phyloP scores from a whole-genome alignment of 2,113 vertebrate species.

The Myanophis thanlyinensis region DNA sequence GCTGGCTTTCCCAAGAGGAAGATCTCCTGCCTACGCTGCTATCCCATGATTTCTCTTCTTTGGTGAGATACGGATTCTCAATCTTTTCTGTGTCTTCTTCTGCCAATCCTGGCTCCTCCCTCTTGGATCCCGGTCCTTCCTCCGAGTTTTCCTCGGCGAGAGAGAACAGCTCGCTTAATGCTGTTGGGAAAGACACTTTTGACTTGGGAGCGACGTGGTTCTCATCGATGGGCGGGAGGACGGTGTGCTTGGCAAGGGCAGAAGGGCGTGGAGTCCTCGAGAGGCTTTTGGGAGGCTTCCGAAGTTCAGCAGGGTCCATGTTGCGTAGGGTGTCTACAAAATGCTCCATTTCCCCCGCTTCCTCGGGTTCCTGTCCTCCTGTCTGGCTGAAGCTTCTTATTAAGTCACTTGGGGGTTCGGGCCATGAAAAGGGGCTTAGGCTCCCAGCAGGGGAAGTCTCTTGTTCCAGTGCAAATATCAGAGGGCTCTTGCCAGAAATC shows the following conservation, averaged over 20 bases:
- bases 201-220: slow-evolving; percentile 58
- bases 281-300: slow-evolving; percentile 57
- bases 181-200: slow-evolving; percentile 32
- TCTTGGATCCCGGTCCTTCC: rapidly evolving
- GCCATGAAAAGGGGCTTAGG: neutral
- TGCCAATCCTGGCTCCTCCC: neutral
- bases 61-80: slow-evolving; percentile 68
- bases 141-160: rapidly evolving
- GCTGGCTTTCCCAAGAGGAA: neutral
- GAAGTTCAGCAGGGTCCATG: slow-evolving; percentile 80
- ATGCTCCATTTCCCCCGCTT: slow-evolving; percentile 80
- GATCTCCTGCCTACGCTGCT: neutral
- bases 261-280: slow-evolving; percentile 59
- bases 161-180: slow-evolving; percentile 18
- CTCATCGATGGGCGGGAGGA: slow-evolving; percentile 81
- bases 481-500: rapidly evolving
- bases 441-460: neutral
- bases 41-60: slow-evolving; percentile 26
- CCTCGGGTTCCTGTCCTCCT: slow-evolving; percentile 56
- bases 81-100: slow-evolving; percentile 34
- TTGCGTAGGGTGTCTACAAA: slow-evolving; percentile 85
- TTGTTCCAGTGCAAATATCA: neutral
- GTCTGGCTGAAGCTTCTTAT: rapidly evolving
- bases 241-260: slow-evolving; percentile 56
- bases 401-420: neutral